phyloP scores from a whole-genome alignment of 64 coral and sea anemone species.

The Pocillopora verrucosa region DNA sequence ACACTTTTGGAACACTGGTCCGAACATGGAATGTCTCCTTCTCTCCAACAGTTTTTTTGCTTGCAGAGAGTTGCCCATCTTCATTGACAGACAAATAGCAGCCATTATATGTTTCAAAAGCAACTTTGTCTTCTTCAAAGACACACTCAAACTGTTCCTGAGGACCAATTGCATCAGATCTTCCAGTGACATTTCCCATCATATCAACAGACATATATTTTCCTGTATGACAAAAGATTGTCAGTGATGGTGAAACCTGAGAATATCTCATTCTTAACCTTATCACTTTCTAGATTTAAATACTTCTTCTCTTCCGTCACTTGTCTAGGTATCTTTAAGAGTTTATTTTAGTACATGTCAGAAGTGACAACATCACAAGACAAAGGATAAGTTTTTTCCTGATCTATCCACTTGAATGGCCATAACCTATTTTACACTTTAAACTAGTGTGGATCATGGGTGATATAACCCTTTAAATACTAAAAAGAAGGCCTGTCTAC shows the following conservation, averaged over 20 bases:
- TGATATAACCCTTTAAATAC: too few relatives aligned
- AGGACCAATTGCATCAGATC: conserved; percentile 90
- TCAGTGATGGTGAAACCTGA: background rate
- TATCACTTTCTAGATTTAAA: background rate
- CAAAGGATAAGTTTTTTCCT: too few relatives aligned
- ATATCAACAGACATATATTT: conserved; percentile 92
- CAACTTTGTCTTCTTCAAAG: conserved; percentile 90
- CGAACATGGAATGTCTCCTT: conserved; percentile 89
- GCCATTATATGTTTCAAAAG: conserved; percentile 88
- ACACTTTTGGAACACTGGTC: conserved; percentile 80
- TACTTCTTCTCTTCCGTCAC: background rate
- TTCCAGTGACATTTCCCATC: conserved; percentile 93
- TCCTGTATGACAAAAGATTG: conserved; percentile 43
- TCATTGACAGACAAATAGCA: conserved; percentile 90
- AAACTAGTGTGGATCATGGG: too few relatives aligned
- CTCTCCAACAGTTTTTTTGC: conserved; percentile 78
- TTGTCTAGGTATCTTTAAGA: background rate
- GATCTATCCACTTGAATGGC: too few relatives aligned
- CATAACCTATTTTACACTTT: too few relatives aligned
- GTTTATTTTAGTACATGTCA: background rate
- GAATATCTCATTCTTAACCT: background rate
- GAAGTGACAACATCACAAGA: too few relatives aligned
- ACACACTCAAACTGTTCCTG: conserved; percentile 98
- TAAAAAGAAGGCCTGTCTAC: too few relatives aligned
- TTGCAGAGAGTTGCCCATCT: conserved; percentile 67